Evolutionary conservation across 2,888 invertebrate genomes (phyloP), one percentile per base, ranked within the genome.

Genomic region (Apamea epomidion): DNA sequence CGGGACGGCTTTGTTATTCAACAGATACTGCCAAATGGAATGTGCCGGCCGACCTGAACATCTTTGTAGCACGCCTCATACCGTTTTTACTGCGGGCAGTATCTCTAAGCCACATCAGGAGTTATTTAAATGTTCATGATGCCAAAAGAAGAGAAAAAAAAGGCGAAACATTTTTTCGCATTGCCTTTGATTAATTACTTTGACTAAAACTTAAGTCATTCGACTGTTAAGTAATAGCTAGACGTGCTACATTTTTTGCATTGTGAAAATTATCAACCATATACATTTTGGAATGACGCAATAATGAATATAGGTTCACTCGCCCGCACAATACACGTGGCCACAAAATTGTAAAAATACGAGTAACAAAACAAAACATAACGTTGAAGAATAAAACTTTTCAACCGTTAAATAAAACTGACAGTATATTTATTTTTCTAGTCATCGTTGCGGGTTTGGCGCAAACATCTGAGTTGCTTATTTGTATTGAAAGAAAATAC

Each of bases 401-500:
- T 81, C 80, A 81, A 74, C 77, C 60, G 79, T 86, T 83, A 89
- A 79, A 87, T 85, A 71, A 85, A 84, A 85, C 81, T 72, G 62
- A 71, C 76, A 58, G 77, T 72, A 76, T 82, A 83, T 85, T 87
- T 90, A 83, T 89, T 87, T 87, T 78, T 74, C 74, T 83, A 80
- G 78, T 78, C 73, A 82, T 67, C 80, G 84, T 86, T 82, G 83
- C 77, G 74, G 71, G 64, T 71, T 87, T 88, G 88, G 87, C 87
- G 84, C 84, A 87, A 80, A 84, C 83, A 84, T 86, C 82, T 80
- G 77, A 82, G 78, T 85, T 76, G 80, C 80, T 89, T 81, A 84
- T 90, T 86, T 87, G 85, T 88, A 83, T 84, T 87, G 90, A 88
- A 88, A 89, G 87, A 88, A 89, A 90, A 90, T 83, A 88, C 76